Evolutionary conservation across 2,888 invertebrate species (phyloP), one percentile per base, ranked within the genome.

Genomic region (Elegia similella): DNA sequence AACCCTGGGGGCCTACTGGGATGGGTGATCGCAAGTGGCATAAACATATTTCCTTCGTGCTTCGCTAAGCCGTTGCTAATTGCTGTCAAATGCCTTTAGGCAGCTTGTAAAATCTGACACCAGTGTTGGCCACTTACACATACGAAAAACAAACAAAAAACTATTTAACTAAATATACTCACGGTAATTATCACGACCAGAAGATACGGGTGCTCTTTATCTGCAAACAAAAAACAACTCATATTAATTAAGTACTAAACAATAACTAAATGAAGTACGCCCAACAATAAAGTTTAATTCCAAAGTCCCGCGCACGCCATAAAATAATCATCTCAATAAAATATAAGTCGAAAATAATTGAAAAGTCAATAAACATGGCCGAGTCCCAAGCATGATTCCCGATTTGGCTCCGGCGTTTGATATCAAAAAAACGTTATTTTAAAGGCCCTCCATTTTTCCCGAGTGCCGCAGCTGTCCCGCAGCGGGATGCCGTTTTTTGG

Each of bases 401-500:
- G 71, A 66, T 66, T 62, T 55, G 59, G 71, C 68, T 67, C 70
- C 65, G 63, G 63, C 70, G 65, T 68, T 70, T 59, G 67, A 74
- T 65, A 62, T 66, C 67, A 65, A 76, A 74, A n/a, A 73, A 66
- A 60, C 68, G 47, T 74, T 74, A 72, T 71, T 72, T 73, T 72
- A 72, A 38, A 72, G 70, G 69, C 62, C 74, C 72, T 69, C 70
- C 73, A 70, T 76, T 78, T 76, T 75, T 78, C 70, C 68, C 61
- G 56, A 61, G 59, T 61, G 65, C 68, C 63, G 78, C 85, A 84
- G 83, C 81, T 86, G 86, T 70, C 73, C 66, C 85, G 62, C 86
- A 63, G 80, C 80, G 82, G 86, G 87, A 76, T 72, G 75, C 69
- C 82, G 75, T 83, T 86, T 86, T 87, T 88, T 87, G 76, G 75